Evolutionary conservation across 2,113 vertebrate genomes (phyloP), one percentile per base, ranked within the genome.

Genomic region (Leuciscus idus): DNA sequence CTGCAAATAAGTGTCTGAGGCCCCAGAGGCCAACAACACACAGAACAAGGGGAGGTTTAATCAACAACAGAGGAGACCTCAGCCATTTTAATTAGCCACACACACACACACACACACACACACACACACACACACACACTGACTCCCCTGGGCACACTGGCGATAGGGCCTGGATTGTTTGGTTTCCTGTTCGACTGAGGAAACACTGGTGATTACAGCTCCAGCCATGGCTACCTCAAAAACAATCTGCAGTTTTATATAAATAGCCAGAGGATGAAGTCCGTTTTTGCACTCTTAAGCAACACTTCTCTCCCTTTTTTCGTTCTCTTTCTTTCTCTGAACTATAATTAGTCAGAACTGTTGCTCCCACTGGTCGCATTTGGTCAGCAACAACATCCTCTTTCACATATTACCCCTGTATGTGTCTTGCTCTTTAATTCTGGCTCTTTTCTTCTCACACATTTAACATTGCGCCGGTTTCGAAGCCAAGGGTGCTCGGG

Each of bases 61-160:
- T 87, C 46, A 87, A 87, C 80, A 86, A 83, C 85, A 81, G 77
- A 86, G 55, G 36, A 81, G 66, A 50, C 36, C 64, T 61, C 36
- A 75, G 59, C 85, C 85, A 87, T 83, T 87, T 87, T 77, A 87
- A 87, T 85, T 85, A 85, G 61, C 75, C 81, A 62, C 61, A 75
- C 74, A 84, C 74, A 70, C 81, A 78, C 73, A 70, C 62, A 68
- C 66, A 52, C 80, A 78, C 73, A 70, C 62, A 68, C 66, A 52
- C 80, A 68, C 61, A 79, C 84, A 70, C 39, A 62, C 30, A 43
- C 11, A 66, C 62, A 43, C 11, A 66, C 62, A 83, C 33, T 4
- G 21, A 68, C 43, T 55, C 61, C 46, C 59, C 30, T 68, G 48
- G 23, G 62, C 46, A 50, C 6, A 7, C 84, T 66, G 74, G 62